Evolutionary conservation across 2,113 vertebrate genomes (phyloP).

Genomic region (Peromyscus californicus): DNA sequence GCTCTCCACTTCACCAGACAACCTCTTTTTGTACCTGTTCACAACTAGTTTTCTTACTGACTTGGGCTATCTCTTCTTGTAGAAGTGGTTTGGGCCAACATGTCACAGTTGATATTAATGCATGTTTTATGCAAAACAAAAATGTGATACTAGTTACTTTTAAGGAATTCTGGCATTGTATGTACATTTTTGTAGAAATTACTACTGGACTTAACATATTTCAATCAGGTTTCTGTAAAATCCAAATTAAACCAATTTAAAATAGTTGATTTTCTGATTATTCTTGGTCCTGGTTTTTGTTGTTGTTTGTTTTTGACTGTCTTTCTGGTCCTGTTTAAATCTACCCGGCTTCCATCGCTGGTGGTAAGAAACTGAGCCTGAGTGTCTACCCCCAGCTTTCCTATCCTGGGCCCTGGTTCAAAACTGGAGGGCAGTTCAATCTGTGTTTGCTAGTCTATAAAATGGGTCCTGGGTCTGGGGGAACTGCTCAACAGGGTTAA

Average conservation of each 20-base stretch:
- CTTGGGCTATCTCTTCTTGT: conserved; percentile 69
- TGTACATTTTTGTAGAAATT: conserved; percentile 85
- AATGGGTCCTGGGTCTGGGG: background rate
- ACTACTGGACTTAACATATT: conserved; percentile 78
- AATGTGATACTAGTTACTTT: conserved; percentile 79
- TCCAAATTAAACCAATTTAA: conserved; percentile 79
- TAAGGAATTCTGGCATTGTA: conserved; percentile 78
- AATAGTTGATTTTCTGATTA: conserved; percentile 1
- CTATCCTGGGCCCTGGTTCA: background rate
- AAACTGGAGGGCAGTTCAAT: background rate
- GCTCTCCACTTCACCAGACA: conserved; percentile 51
- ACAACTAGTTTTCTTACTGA: conserved; percentile 53
- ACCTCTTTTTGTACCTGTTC: conserved; percentile 74
- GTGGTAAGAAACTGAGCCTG: background rate
- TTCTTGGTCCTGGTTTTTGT: background rate
- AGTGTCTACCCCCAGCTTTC: fast-evolving
- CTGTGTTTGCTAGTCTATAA: background rate
- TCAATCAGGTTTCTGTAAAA: conserved; percentile 78
- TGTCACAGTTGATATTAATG: conserved; percentile 64
- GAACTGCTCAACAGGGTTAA: background rate
- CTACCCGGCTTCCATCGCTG: background rate
- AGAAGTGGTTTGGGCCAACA: conserved; percentile 73
- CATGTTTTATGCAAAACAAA: conserved; percentile 76
- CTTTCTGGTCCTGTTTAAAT: background rate
- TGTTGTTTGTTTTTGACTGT: background rate